A percentile compares a stretch with the other conserved stretches of the same genome.
Evolutionary conservation across 2,888 invertebrate species (phyloP).

Genomic region (Yponomeuta cagnagella): DNA sequence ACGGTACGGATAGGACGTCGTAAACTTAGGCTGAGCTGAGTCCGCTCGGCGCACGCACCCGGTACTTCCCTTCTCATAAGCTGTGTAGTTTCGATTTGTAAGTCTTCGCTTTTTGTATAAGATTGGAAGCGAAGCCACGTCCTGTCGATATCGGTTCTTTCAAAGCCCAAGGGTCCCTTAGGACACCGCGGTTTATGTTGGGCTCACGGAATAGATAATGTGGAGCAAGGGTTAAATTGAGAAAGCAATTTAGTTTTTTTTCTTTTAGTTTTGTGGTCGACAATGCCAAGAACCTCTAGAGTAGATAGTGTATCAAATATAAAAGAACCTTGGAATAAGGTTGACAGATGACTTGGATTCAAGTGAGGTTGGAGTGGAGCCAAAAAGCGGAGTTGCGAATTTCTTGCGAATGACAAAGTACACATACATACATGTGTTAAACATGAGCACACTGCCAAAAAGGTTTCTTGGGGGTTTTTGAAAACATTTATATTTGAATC

Average conservation of each 20-base stretch:
- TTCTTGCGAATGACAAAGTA: conserved; percentile 48
- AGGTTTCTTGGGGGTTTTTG: neutral
- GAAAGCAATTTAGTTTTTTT: conserved; percentile 8
- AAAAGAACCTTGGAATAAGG: conserved; percentile 46
- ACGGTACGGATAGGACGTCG: conserved; percentile 31
- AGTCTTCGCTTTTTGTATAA: conserved; percentile 13
- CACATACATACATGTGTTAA: conserved; percentile 32
- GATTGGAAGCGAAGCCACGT: conserved; percentile 1
- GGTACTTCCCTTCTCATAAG: neutral
- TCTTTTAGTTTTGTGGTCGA: conserved; percentile 17
- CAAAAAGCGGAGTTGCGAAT: conserved; percentile 47
- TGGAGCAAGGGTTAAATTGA: conserved; percentile 7
- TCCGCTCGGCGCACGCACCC: neutral
- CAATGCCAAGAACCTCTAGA: conserved; percentile 24
- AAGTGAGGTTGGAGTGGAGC: conserved; percentile 49
- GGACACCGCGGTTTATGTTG: conserved; percentile 4
- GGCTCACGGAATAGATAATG: conserved; percentile 13
- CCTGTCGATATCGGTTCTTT: conserved; percentile 12
- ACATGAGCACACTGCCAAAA: conserved; percentile 7
- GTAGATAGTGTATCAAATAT: conserved; percentile 31
- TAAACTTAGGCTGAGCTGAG: conserved; percentile 39
- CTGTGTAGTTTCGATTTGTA: conserved; percentile 10
- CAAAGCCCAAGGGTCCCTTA: conserved; percentile 6
- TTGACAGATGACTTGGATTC: conserved; percentile 55
- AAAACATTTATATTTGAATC: neutral